Conservation (phyloP, 37 sponge, comb jelly and placozoan species). For the Hormiphora californensis region DNA sequence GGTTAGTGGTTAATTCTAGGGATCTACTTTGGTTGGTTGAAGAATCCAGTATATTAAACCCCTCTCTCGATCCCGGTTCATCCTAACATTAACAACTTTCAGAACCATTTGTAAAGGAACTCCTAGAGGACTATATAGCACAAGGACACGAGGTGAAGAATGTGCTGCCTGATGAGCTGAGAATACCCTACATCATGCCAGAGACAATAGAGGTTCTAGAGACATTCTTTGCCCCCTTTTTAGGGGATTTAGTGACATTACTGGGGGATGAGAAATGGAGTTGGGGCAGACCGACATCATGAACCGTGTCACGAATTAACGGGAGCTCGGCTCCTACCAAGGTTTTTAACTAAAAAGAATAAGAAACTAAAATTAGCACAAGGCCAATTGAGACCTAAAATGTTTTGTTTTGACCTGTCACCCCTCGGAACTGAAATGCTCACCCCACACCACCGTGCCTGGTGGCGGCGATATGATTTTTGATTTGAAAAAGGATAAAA, state of each 20-base stretch:
- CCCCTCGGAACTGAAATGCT: no score
- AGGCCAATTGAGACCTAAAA: no score
- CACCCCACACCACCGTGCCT: no score
- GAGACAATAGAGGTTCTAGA: neutral
- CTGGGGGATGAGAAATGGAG: conserved; percentile 39
- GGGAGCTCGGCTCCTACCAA: no score
- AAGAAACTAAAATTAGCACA: no score
- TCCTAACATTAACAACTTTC: neutral
- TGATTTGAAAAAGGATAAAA: no score
- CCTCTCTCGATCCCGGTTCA: neutral
- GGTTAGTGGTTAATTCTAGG: neutral
- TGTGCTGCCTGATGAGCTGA: neutral
- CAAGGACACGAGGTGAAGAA: conserved; percentile 7
- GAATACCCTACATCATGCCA: conserved; percentile 1
- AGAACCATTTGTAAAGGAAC: neutral
- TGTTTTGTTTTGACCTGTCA: no score
- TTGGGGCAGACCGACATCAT: no score
- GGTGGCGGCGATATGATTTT: no score
- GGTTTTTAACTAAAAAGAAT: no score
- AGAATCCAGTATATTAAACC: neutral
- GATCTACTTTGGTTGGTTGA: neutral
- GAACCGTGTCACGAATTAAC: no score
- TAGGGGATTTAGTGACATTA: neutral
- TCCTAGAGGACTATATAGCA: neutral
- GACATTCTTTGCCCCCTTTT: conserved; percentile 1